Evolutionary conservation across 2,888 invertebrate species (phyloP).

Genomic region (Acanthococcus lagerstroemiae): DNA sequence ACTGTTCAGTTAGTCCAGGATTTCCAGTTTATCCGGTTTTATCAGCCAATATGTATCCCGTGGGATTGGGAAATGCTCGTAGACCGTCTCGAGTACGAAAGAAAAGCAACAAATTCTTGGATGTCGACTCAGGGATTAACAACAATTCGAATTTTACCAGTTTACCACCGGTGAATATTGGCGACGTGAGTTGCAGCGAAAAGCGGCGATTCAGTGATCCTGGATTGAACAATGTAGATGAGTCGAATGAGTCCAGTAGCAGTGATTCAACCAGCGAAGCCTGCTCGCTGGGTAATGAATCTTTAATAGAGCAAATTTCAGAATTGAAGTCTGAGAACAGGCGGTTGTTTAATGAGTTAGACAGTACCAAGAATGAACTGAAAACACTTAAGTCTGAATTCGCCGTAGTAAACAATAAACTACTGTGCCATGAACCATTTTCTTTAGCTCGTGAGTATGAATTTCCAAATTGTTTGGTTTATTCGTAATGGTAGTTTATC

Average conservation of each 20-base stretch:
- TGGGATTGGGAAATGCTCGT: constrained; percentile 2
- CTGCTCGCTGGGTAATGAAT: constrained; percentile 4
- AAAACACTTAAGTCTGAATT: constrained; percentile 30
- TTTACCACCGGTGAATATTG: constrained; percentile 33
- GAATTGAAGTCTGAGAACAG: constrained; percentile 32
- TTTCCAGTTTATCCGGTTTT: constrained; percentile 31
- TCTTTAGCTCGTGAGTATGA: constrained; percentile 21
- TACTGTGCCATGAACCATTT: constrained; percentile 18
- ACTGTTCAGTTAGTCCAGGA: constrained; percentile 24
- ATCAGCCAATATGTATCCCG: constrained; percentile 14
- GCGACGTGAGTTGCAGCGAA: constrained; percentile 25
- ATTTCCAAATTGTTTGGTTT: too few relatives aligned
- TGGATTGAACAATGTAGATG: constrained; percentile 33
- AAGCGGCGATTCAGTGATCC: constrained; percentile 33
- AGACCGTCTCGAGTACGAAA: background rate
- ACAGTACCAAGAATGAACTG: constrained; percentile 30
- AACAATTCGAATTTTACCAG: constrained; percentile 29
- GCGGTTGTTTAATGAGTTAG: constrained; percentile 29
- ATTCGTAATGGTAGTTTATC: too few relatives aligned
- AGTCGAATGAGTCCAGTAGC: constrained; percentile 31
- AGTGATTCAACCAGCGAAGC: constrained; percentile 22
- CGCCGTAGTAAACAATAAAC: constrained; percentile 5
- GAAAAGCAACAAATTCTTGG: background rate
- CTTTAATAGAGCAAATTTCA: constrained; percentile 27
- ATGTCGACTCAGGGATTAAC: background rate